Conservation (phyloP, 2,888 invertebrate species). For the Cerceris ruficornis region DNA sequence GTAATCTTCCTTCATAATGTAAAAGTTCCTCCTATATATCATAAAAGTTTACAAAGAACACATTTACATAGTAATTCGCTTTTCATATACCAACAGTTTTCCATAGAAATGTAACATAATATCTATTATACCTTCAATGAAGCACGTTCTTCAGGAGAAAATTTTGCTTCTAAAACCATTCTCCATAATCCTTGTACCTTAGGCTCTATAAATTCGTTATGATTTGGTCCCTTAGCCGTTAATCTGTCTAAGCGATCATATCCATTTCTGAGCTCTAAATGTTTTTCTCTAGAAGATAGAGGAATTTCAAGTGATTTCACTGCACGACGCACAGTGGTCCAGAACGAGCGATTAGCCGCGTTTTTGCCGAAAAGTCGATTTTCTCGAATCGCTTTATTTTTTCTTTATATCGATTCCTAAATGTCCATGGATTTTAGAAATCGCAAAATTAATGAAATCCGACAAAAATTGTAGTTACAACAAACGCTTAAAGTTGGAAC, state of each 20-base stretch:
- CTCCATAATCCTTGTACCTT: conserved; percentile 95
- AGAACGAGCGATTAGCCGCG: no score
- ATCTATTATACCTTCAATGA: conserved; percentile 87
- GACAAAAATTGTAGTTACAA: no score
- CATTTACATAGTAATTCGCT: neutral
- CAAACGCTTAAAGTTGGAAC: no score
- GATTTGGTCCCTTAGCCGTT: conserved; percentile 89
- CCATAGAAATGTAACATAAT: neutral
- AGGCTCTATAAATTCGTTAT: conserved; percentile 94
- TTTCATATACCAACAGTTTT: no score
- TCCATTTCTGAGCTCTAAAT: conserved; percentile 89
- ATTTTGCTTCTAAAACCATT: conserved; percentile 90
- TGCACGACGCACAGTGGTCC: no score
- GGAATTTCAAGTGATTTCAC: no score
- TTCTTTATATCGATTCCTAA: no score
- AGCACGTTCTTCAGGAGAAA: conserved; percentile 90
- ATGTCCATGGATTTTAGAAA: no score
- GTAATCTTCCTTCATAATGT: conserved; percentile 93
- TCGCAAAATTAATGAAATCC: no score
- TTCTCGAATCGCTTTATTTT: no score
- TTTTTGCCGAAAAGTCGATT: no score
- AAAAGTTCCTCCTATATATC: conserved; percentile 88
- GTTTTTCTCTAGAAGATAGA: conserved; percentile 85
- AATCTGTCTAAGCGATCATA: conserved; percentile 90
- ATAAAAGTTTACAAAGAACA: conserved; percentile 12